Percentiles rank a stretch among this genome's conserved stretches.
Evolutionary conservation across 2,113 vertebrate species (phyloP).

Genomic region (Melozone crissalis): DNA sequence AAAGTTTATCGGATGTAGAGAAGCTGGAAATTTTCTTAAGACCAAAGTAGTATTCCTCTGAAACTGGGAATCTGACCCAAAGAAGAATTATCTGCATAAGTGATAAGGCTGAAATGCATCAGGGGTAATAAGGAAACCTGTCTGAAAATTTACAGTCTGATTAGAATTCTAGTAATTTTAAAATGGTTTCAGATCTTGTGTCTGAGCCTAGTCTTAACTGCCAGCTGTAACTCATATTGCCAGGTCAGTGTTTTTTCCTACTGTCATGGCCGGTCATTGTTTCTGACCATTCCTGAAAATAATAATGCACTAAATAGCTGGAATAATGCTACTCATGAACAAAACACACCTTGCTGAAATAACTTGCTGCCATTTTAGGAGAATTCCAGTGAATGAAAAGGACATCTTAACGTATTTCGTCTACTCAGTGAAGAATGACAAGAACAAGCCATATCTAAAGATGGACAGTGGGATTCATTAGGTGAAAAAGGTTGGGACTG

Average conservation of each 20-base stretch:
- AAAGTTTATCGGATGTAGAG: neutral
- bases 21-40: neutral
- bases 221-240: neutral
- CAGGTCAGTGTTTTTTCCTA: neutral
- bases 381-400: constrained; percentile 80
- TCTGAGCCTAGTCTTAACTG: neutral
- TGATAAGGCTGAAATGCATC: neutral
- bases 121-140: neutral
- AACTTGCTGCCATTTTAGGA: constrained; percentile 80
- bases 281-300: neutral
- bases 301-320: neutral
- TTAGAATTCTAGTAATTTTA: neutral
- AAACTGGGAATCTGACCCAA: neutral
- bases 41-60: neutral
- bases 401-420: constrained; percentile 78
- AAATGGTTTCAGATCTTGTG: neutral
- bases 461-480: constrained; percentile 72
- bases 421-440: constrained; percentile 80
- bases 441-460: constrained; percentile 78
- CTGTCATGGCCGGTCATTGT: neutral
- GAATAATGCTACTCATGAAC: neutral
- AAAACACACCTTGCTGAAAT: neutral
- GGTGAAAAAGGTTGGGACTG: constrained; percentile 13
- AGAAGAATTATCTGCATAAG: neutral
- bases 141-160: neutral